Base-by-base conservation (phyloP, 2,797 vertebrate species). In the Lepus oiostolus region DNA sequence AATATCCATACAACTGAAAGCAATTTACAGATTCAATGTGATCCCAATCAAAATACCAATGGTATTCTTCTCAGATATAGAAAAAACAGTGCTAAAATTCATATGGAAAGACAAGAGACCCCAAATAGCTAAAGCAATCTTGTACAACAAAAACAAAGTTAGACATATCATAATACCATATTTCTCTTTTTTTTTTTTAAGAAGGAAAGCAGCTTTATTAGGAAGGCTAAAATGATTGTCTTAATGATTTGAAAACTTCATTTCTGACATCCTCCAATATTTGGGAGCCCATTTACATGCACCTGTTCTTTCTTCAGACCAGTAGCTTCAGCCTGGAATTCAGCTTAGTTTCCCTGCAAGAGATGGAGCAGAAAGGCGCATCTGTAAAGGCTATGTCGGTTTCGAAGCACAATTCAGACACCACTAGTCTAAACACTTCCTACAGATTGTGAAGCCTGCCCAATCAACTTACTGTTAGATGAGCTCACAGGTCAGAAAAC, bases 401-500 rank as follows among this genome's bases (percentile, higher is more conserved):
- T 38, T 84, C 17, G 32, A 38, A 1, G 21, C 0, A 28, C 5
- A 22, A 4, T 60, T 71, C 38, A 60, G 0, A 42, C 63, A 60
- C 1, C 0, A 54, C 8, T 9, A 47, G 42, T 47, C 35, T 17
- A 32, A 52, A 22, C 1, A n/a, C 19, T 62, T 71, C 7, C 5
- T 42, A 1, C 0, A 42, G 60, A 12, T 50, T 68, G 0, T 13
- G 14, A 47, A 58, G 3, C 32, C 13, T n/a, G n/a, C 54, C 74
- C 28, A 38, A 42, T 42, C 42, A 42, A 42, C 7, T 42, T 7
- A 42, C 1, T 7, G 3, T 5, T 47, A 42, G 62, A 19, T 9
- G 47, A 72, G 91, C 95, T 96, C 96, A 95, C 92, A 94, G 83
- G 81, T 97, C 97, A 97, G 97, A 94, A 91, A 95, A 92, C 95